Evolutionary conservation across 2,113 vertebrate species (phyloP).

Genomic region (Craseonycteris thonglongyai): DNA sequence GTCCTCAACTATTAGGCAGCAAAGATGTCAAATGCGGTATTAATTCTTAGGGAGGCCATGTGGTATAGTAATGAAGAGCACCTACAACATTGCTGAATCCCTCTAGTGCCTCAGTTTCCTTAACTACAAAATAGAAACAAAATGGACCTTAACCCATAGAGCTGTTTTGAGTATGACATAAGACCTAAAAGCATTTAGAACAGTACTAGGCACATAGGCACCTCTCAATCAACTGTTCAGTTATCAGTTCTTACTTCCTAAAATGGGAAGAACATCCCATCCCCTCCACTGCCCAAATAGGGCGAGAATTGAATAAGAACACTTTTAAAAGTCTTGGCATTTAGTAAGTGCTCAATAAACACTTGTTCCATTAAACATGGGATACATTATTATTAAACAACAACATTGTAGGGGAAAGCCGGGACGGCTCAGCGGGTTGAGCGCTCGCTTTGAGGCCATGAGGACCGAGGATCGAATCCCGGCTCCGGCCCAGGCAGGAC

Average conservation of each 20-base stretch:
- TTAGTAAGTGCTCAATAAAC: slow-evolving; percentile 25
- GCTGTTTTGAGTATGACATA: not conserved
- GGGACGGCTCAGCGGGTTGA: too few species aligned
- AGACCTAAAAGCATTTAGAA: not conserved
- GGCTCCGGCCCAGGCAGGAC: too few species aligned
- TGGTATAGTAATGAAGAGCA: not conserved
- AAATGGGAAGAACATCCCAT: not conserved
- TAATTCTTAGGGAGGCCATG: not conserved
- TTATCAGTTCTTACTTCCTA: not conserved
- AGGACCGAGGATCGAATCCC: too few species aligned
- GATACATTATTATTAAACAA: not conserved
- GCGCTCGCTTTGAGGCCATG: too few species aligned
- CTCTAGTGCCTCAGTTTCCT: not conserved
- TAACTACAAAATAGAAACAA: not conserved
- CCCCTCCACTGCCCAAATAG: not conserved
- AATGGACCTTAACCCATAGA: not conserved
- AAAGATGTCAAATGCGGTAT: not conserved
- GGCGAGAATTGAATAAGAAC: not conserved
- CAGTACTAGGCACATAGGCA: not conserved
- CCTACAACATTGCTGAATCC: not conserved
- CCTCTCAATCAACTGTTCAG: not conserved
- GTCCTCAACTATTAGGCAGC: not conserved
- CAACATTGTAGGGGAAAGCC: too few species aligned
- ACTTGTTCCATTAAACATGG: not conserved
- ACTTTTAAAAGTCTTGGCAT: not conserved